Evolutionary conservation across 2,797 vertebrate species (phyloP).

Genomic region (Steatocranus sp.): DNA sequence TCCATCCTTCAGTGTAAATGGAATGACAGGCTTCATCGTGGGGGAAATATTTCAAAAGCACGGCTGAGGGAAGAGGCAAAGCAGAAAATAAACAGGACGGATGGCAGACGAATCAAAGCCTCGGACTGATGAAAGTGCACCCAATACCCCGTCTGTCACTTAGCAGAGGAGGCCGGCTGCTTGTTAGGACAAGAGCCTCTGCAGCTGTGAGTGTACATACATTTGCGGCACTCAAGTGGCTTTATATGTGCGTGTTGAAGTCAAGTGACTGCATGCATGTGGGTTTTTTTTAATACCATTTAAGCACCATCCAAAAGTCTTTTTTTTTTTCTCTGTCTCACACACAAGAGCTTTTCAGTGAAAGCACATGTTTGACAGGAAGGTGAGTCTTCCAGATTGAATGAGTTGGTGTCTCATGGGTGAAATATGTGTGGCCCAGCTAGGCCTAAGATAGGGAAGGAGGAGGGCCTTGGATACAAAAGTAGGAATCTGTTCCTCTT

Average conservation of each 20-base stretch:
- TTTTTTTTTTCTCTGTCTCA: not conserved
- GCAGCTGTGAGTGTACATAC: not conserved
- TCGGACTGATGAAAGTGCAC: constrained; percentile 40
- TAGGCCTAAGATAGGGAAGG: not conserved
- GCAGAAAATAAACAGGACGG: constrained; percentile 41
- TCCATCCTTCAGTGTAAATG: not conserved
- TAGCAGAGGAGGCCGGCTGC: constrained; percentile 34
- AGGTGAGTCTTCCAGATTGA: constrained; percentile 30
- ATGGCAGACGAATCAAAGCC: constrained; percentile 43
- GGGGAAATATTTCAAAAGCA: constrained; percentile 35
- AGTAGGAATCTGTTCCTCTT: constrained; percentile 7
- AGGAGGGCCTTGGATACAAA: constrained; percentile 41
- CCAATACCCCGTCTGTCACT: constrained; percentile 55
- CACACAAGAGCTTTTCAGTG: not conserved
- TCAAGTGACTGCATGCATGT: constrained; percentile 9
- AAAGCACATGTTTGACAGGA: constrained; percentile 18
- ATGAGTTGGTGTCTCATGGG: constrained; percentile 35
- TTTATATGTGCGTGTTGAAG: constrained; percentile 14
- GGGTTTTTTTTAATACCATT: constrained; percentile 10
- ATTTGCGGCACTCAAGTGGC: not conserved
- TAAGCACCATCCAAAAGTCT: not conserved
- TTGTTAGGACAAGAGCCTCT: constrained; percentile 51
- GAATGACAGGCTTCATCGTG: constrained; percentile 18
- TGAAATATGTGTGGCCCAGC: constrained; percentile 39
- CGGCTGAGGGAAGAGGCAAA: constrained; percentile 9